Conservation (phyloP, 2,113 vertebrate species). For the Progne subis region DNA sequence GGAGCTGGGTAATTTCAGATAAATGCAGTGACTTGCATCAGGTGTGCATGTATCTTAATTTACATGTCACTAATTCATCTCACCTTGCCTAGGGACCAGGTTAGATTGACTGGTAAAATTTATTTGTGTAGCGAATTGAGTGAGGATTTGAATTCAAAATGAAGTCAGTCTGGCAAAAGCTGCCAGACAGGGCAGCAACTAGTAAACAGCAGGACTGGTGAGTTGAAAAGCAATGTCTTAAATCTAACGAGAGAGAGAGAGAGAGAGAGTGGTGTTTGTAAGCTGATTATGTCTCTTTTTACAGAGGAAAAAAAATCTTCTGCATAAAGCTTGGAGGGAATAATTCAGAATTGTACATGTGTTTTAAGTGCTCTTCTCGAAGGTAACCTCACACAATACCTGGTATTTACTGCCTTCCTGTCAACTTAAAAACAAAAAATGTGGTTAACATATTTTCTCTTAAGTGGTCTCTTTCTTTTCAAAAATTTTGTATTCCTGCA, state of each 20-base stretch:
- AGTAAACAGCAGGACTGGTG: neutral
- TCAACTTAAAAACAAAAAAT: neutral
- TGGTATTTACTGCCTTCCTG: neutral
- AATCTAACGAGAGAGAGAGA: neutral
- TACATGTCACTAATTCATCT: neutral
- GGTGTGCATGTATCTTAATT: neutral
- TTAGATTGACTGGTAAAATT: neutral
- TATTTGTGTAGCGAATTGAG: neutral
- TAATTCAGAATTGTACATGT: neutral
- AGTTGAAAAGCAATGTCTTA: neutral
- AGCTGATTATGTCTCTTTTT: neutral
- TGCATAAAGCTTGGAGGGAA: neutral
- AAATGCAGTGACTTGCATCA: neutral
- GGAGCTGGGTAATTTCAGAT: neutral
- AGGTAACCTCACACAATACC: neutral
- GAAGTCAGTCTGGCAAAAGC: neutral
- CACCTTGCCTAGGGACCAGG: neutral
- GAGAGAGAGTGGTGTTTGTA: neutral
- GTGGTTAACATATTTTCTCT: neutral
- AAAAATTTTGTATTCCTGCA: neutral
- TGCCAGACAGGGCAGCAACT: neutral
- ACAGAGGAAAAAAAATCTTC: neutral
- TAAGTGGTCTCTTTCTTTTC: neutral
- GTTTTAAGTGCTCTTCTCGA: neutral
- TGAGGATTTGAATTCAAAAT: neutral